Evolutionary conservation across 2,113 vertebrate genomes (phyloP).

Genomic region (Probosciger aterrimus): DNA sequence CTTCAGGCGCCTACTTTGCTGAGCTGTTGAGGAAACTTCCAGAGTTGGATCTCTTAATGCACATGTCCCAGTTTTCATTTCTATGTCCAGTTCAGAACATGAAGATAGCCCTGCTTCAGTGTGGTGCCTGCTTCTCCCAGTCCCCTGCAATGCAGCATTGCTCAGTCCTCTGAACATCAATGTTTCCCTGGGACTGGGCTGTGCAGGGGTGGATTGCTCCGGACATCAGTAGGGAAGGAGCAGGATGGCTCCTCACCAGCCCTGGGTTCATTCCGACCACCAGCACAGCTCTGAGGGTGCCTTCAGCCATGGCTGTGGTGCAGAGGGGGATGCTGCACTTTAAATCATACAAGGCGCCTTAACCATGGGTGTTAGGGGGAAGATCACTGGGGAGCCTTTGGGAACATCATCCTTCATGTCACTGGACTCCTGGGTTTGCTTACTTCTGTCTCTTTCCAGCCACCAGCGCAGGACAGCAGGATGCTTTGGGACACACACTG

Average conservation of each 20-base stretch:
- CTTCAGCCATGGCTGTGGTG: rapidly evolving
- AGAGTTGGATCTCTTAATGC: not conserved
- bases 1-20: not conserved
- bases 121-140: not conserved
- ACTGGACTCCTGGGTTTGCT: not conserved
- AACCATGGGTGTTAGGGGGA: not conserved
- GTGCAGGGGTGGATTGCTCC: rapidly evolving
- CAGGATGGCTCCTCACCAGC: not conserved
- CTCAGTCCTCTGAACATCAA: not conserved
- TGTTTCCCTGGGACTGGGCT: not conserved
- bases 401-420: not conserved
- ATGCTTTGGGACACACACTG: not conserved
- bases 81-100: not conserved
- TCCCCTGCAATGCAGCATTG: not conserved
- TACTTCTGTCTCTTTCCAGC: not conserved
- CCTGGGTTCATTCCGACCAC: not conserved
- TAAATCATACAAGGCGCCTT: rapidly evolving
- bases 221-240: rapidly evolving
- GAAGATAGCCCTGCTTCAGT: not conserved
- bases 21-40: not conserved
- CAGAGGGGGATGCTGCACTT: not conserved
- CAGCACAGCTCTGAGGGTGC: not conserved
- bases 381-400: not conserved
- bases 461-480: not conserved
- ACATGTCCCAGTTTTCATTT: not conserved